Conservation (phyloP, 2,797 vertebrate genomes). For the Hydrocynus forskahlii region DNA sequence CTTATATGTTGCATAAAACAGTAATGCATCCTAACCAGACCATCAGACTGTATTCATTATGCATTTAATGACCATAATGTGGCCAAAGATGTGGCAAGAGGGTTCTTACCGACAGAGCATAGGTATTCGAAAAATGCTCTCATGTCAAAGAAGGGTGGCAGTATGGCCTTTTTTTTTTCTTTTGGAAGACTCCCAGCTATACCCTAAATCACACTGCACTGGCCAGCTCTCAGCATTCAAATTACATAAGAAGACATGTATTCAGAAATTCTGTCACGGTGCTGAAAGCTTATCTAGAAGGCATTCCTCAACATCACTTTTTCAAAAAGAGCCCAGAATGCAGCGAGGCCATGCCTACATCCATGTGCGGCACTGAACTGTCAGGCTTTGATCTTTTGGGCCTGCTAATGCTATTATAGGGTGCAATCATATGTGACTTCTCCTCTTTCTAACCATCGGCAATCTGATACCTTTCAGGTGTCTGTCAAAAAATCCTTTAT, state of each 20-base stretch:
- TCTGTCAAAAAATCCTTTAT: conserved; percentile 58
- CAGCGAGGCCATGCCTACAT: conserved; percentile 49
- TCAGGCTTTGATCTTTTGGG: conserved; percentile 66
- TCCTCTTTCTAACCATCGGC: conserved; percentile 60
- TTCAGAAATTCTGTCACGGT: conserved; percentile 35
- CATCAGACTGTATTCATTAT: not conserved
- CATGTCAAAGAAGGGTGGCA: conserved; percentile 22
- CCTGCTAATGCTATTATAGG: conserved; percentile 60
- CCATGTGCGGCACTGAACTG: conserved; percentile 40
- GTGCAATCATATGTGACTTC: conserved; percentile 64
- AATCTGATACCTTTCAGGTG: conserved; percentile 64
- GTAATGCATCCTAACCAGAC: not conserved
- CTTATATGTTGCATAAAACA: not conserved
- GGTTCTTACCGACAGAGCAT: conserved; percentile 29
- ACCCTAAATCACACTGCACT: not conserved
- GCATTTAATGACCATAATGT: not conserved
- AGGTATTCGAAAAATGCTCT: conserved; percentile 55
- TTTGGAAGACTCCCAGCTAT: not conserved
- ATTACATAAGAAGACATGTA: conserved; percentile 28
- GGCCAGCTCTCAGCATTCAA: conserved; percentile 24
- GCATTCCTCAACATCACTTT: conserved; percentile 56
- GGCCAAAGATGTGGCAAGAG: conserved; percentile 9
- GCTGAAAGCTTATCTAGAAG: conserved; percentile 59
- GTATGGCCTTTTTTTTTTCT: conserved; percentile 7
- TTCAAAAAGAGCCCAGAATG: conserved; percentile 48